phyloP scores from a whole-genome alignment of 1,140 invertebrate species.

The Aphidius gifuensis region DNA sequence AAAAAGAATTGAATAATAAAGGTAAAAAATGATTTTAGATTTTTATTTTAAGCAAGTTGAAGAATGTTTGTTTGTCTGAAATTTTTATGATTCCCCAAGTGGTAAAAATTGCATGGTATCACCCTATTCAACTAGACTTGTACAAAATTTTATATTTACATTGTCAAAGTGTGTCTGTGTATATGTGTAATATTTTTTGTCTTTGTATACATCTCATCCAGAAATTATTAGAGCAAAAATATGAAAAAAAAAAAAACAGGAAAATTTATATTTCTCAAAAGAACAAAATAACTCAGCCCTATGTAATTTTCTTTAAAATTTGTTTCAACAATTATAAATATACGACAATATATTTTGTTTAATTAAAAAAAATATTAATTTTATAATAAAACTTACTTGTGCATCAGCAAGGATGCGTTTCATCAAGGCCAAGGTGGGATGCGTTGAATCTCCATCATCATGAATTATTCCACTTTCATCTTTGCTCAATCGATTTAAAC shows the following conservation, averaged over 20 bases:
- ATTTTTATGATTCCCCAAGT: slow-evolving; percentile 8
- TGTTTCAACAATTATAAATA: too few relatives aligned
- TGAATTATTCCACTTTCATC: slow-evolving; percentile 49
- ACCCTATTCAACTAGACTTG: too few relatives aligned
- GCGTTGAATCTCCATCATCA: slow-evolving; percentile 50
- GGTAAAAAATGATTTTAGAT: too few relatives aligned
- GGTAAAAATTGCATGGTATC: not conserved
- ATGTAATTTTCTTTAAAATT: too few relatives aligned
- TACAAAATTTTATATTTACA: too few relatives aligned
- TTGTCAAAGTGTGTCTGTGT: not conserved
- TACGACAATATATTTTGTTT: not conserved
- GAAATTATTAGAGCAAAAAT: slow-evolving; percentile 27
- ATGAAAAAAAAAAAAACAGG: slow-evolving; percentile 8
- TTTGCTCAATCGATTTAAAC: slow-evolving; percentile 47
- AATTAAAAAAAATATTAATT: not conserved
- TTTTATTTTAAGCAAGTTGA: not conserved
- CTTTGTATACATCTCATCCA: slow-evolving; percentile 1
- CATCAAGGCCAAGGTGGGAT: slow-evolving; percentile 56
- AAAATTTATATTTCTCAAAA: slow-evolving; percentile 18
- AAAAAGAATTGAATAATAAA: too few relatives aligned
- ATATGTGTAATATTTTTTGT: not conserved
- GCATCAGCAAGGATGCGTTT: slow-evolving; percentile 56
- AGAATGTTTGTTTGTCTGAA: not conserved
- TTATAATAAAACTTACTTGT: slow-evolving; percentile 41
- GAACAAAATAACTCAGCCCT: not conserved